Evolutionary conservation across 2,888 invertebrate genomes (phyloP), one percentile per base, ranked within the genome.

Genomic region (Sussaba pulchella): DNA sequence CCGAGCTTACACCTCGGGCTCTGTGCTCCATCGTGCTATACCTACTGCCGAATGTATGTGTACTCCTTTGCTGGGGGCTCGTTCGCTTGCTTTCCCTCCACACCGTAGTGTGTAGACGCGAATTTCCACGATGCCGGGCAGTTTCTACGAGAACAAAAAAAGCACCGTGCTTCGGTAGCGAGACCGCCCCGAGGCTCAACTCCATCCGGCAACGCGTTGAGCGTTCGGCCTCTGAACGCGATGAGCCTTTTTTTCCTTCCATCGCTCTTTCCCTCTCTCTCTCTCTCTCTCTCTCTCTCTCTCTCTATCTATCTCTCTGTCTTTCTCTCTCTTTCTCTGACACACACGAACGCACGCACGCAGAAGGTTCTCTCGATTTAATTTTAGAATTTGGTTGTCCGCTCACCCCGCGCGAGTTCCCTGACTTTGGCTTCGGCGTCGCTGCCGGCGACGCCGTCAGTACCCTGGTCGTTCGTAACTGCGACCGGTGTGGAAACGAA

Each of bases 371-470:
- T 87, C 84, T 70, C 70, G 81, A 87, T 87, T 88, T 90, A 90
- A 90, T 89, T 90, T 89, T 90, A 90, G 89, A 87, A 87, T 87
- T 85, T 81, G 81, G 84, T 83, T 84, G 84, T 83, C 82, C 82
- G 79, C 78, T 63, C 71, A 77, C 76, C 77, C 73, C 85, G 78
- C 71, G 59, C 82, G 85, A 82, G 80, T 81, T 66, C 66, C 39
- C 82, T n/a, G 41, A 31, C 39, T 31, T 52, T 63, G 50, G 39
- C 59, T 63, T 39, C 47, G 71, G 67, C 41, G 36, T 64, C 72
- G 54, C 54, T 73, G 71, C 76, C 81, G 80, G 69, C 79, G 71
- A 67, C 77, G 73, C 67, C 59, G 43, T 76, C 76, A 78, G 83
- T 83, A 63, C 72, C 75, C 80, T 72, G 73, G 72, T 78, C 78